Percentiles rank a stretch among this genome's conserved stretches.
Evolutionary conservation across 2,113 vertebrate genomes (phyloP).

Genomic region (Tychaedon coryphoeus): DNA sequence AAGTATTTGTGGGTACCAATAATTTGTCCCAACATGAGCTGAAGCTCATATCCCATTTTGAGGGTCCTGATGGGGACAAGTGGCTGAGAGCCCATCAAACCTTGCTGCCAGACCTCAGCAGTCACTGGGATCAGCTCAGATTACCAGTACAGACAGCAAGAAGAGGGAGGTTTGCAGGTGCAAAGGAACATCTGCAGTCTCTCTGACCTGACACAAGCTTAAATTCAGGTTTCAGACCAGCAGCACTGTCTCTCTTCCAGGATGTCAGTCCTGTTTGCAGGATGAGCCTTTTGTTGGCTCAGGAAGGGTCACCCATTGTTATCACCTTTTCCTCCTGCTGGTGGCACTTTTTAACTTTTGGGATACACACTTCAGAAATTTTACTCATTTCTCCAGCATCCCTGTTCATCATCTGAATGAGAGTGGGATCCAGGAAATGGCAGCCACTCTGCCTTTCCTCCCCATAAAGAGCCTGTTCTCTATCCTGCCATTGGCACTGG

Average conservation of each 20-base stretch:
- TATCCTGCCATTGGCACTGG: background rate
- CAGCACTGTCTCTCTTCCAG: background rate
- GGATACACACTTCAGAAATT: background rate
- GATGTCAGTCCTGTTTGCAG: background rate
- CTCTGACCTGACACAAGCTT: background rate
- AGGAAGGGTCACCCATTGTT: background rate
- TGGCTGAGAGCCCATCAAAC: background rate
- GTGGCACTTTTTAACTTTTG: background rate
- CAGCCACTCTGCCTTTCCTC: background rate
- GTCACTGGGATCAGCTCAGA: background rate
- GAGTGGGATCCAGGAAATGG: background rate
- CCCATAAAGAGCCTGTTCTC: background rate
- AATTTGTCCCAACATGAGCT: background rate
- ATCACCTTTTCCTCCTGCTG: background rate
- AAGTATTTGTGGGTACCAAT: background rate
- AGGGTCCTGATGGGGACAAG: background rate
- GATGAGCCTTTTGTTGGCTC: accelerated
- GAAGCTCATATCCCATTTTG: background rate
- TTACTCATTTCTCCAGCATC: background rate
- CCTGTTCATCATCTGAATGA: background rate
- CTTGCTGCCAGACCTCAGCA: background rate
- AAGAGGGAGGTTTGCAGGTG: background rate
- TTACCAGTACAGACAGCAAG: background rate
- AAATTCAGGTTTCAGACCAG: background rate
- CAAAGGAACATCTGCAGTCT: background rate